Base-by-base conservation (phyloP, 2,113 vertebrate genomes). In the Apeltes quadracus region DNA sequence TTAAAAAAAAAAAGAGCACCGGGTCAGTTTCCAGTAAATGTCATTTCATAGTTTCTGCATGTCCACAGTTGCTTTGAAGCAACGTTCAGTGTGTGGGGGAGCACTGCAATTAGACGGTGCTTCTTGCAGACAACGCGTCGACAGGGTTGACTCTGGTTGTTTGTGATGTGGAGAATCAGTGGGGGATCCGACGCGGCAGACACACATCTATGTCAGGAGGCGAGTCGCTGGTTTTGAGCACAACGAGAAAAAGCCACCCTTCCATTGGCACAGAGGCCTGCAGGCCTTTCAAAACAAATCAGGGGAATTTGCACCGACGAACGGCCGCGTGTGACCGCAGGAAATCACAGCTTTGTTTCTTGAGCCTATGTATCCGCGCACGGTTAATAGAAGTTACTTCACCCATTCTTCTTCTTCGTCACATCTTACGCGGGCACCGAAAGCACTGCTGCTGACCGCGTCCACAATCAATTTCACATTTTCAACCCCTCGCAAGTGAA, bases 1-100 rank as follows among this genome's bases (percentile, higher is more conserved):
- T 84, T 29, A 43, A 62, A 58, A 5, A 5, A 5, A 6, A 34
- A 66, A 77, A 85, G n/a, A 88, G 85, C 78, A 84, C 76, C 88
- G 80, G 88, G 85, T 90, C 84, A 77, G 76, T 90, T 93, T 92
- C 89, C 92, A 93, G 89, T 92, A 93, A 92, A 89, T 90, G 84
- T 87, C 82, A 89, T 89, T 89, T 91, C 85, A 89, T 90, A 89
- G 89, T 82, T 84, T 63, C 81, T 87, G 81, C 84, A 84, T 83
- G 77, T 89, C 90, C 88, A 90, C 75, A 75, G 59, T 46, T n/a
- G 71, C 87, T 77, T 85, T 88, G 88, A 83, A 86, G 83, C 79
- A 85, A 76, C 76, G 65, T 86, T 82, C 76, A 81, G 82, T 61
- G 72, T 76, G 82, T 75, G 83, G 78, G 81, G 63, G 84, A n/a